Percentiles rank a stretch among this genome's conserved stretches.
These are phyloP conservation scores for Volucella inanis DNA, from an alignment of 2,888 invertebrate genomes.

Conservation along the genomic window DNA sequence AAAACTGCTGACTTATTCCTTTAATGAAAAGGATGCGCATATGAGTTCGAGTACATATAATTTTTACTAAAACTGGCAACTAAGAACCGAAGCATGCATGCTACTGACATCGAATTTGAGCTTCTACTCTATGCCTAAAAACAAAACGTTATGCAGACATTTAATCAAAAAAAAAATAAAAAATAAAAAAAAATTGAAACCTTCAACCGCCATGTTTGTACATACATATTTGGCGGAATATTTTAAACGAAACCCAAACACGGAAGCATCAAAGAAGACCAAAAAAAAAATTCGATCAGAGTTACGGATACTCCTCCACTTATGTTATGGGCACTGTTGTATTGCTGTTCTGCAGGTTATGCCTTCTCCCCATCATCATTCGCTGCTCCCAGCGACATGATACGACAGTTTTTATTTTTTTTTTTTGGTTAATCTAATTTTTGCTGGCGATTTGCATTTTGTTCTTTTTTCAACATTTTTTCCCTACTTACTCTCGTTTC, in stretches of 20 bases:
- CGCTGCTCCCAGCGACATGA: slow-evolving; percentile 30
- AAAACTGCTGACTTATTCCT: slow-evolving; percentile 66
- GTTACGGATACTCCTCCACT: slow-evolving; percentile 23
- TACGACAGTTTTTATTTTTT: slow-evolving; percentile 22
- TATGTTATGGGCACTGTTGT: slow-evolving; percentile 42
- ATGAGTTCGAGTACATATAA: too few species aligned
- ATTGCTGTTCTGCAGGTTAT: slow-evolving; percentile 53
- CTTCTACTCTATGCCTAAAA: too few species aligned
- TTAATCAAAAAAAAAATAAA: slow-evolving; percentile 12
- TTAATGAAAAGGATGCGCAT: slow-evolving; percentile 42
- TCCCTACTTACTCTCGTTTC: not conserved
- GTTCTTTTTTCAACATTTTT: slow-evolving; percentile 14
- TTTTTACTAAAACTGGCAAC: too few species aligned
- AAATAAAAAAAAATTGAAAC: slow-evolving; percentile 22
- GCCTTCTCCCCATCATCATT: not conserved
- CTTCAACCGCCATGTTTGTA: slow-evolving; percentile 33
- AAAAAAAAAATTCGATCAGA: slow-evolving; percentile 21
- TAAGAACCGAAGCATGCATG: too few species aligned
- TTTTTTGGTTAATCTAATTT: slow-evolving; percentile 70
- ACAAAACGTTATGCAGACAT: slow-evolving; percentile 52
- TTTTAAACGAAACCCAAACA: slow-evolving; percentile 31
- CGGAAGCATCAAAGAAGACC: slow-evolving; percentile 25
- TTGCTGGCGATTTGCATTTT: slow-evolving; percentile 29
- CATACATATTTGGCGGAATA: slow-evolving; percentile 30
- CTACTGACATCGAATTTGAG: too few species aligned